phyloP scores from a whole-genome alignment of 2,888 invertebrate species.

The Drosophila basisetae region DNA sequence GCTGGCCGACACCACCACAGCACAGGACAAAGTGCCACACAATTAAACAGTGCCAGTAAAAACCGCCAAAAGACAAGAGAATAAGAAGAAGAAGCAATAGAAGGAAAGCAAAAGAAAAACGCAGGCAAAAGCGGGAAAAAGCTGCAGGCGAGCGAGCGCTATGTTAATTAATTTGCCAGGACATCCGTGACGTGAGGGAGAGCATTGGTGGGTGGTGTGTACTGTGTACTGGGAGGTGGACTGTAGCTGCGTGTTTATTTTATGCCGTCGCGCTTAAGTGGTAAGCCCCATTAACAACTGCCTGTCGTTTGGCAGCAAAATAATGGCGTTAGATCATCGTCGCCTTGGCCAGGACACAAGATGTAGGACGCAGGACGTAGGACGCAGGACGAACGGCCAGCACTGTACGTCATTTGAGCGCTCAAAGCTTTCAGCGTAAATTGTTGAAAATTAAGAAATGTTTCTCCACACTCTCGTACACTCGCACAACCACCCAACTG shows the following conservation, averaged over 20 bases:
- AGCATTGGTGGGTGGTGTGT: neutral
- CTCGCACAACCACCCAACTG: conserved; percentile 28
- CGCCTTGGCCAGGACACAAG: conserved; percentile 56
- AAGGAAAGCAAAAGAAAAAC: conserved; percentile 7
- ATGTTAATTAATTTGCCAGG: conserved; percentile 83
- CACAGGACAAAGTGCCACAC: conserved; percentile 43
- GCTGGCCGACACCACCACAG: conserved; percentile 39
- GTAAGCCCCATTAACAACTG: conserved; percentile 82
- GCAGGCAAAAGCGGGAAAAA: conserved; percentile 17
- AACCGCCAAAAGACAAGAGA: conserved; percentile 64
- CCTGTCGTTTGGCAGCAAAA: conserved; percentile 77
- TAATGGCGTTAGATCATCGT: conserved; percentile 81
- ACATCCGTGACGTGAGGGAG: conserved; percentile 61
- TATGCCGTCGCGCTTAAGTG: conserved; percentile 81
- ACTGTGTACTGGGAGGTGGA: conserved; percentile 5
- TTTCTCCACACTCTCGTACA: conserved; percentile 50
- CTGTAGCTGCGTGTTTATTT: conserved; percentile 72
- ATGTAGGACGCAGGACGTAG: conserved; percentile 2
- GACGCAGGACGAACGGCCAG: conserved; percentile 25
- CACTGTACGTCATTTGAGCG: conserved; percentile 76
- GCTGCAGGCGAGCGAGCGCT: conserved; percentile 60
- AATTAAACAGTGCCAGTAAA: conserved; percentile 65
- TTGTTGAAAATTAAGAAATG: conserved; percentile 83
- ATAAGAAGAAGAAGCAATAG: conserved; percentile 6
- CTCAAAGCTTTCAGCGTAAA: conserved; percentile 80